Evolutionary conservation across 2,113 vertebrate genomes (phyloP).

Genomic region (Fulica atra): DNA sequence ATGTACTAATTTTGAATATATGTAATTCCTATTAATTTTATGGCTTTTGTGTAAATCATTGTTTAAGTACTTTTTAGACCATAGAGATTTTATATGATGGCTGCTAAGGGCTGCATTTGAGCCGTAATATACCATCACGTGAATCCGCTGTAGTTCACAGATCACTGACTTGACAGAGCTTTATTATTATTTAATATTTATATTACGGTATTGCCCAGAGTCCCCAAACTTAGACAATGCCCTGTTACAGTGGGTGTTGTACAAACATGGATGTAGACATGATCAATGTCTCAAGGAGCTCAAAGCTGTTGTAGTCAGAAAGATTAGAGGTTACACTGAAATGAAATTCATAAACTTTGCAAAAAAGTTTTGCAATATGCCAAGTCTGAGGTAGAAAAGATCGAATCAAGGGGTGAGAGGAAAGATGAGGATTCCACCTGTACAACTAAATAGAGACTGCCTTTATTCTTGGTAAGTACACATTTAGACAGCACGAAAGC

Average conservation of each 20-base stretch:
- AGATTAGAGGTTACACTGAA: not conserved
- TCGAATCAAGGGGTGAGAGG: not conserved
- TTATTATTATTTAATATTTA: slow-evolving; percentile 64
- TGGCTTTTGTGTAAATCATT: not conserved
- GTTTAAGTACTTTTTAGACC: not conserved
- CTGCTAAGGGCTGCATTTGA: slow-evolving; percentile 18
- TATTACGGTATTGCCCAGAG: slow-evolving; percentile 33
- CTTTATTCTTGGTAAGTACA: not conserved
- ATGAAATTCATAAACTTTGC: not conserved
- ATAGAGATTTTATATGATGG: not conserved
- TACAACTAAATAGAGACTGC: not conserved
- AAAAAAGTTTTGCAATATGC: not conserved
- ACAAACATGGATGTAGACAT: slow-evolving; percentile 20
- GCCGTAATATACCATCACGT: not conserved
- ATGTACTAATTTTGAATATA: not conserved
- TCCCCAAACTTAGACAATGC: slow-evolving; percentile 17
- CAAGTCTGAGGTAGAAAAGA: not conserved
- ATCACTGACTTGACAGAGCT: slow-evolving; percentile 56
- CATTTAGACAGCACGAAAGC: not conserved
- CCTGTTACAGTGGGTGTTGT: slow-evolving; percentile 20
- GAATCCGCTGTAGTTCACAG: slow-evolving; percentile 37
- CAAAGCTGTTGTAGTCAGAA: not conserved
- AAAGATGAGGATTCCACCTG: not conserved
- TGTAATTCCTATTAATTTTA: not conserved
- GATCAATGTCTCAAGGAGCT: slow-evolving; percentile 2